phyloP scores from a whole-genome alignment of 2,888 invertebrate species.

The Punctoribates punctum region DNA sequence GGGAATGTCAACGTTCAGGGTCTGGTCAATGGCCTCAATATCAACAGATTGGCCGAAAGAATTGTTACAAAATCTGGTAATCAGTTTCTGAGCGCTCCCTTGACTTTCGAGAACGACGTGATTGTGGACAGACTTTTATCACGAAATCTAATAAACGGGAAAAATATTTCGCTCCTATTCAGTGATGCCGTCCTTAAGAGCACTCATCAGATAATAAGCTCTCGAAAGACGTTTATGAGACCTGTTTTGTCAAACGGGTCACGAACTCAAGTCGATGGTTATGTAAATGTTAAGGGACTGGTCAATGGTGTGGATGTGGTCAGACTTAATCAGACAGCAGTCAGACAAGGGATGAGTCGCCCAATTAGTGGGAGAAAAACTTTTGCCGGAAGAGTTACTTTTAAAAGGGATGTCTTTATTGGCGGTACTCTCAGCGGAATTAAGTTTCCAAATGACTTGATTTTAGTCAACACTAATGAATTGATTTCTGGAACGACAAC shows the following conservation, averaged over 20 bases:
- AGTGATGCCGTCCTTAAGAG: constrained; percentile 31
- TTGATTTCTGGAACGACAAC: constrained; percentile 27
- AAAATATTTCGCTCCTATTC: constrained; percentile 19
- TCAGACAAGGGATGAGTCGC: background rate
- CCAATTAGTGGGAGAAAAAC: constrained; percentile 31
- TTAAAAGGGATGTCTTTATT: constrained; percentile 22
- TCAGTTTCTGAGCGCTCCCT: background rate
- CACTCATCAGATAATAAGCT: constrained; percentile 14
- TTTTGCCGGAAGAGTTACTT: constrained; percentile 40
- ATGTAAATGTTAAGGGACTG: constrained; percentile 25
- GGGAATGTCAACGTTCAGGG: constrained; percentile 36
- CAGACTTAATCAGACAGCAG: constrained; percentile 17
- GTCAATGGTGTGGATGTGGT: constrained; percentile 36
- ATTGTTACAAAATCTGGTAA: constrained; percentile 17
- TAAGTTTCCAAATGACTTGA: constrained; percentile 37
- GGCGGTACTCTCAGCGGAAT: constrained; percentile 20
- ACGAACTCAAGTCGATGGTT: background rate
- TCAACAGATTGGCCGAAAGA: constrained; percentile 8
- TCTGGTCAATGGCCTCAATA: constrained; percentile 14
- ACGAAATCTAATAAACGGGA: constrained; percentile 1
- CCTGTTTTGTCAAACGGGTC: constrained; percentile 26
- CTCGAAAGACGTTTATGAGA: constrained; percentile 12
- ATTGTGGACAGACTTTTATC: constrained; percentile 11
- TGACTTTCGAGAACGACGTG: constrained; percentile 33
- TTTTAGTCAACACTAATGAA: constrained; percentile 36